Conservation (phyloP, 2,113 vertebrate genomes). For the Cyanoramphus novaezelandiae region DNA sequence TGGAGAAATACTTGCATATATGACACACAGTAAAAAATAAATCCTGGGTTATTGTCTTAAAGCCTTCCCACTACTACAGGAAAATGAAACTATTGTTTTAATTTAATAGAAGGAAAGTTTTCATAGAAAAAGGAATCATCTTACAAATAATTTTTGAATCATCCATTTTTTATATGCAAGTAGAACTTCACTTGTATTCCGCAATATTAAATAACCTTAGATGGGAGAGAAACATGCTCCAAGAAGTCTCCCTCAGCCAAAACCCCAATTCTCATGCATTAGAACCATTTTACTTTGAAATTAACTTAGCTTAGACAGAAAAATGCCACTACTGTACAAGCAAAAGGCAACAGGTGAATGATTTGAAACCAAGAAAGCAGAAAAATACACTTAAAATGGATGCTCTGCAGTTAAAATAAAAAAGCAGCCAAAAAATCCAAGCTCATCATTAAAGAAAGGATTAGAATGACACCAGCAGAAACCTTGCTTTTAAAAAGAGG, state of each 20-base stretch:
- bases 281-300: neutral
- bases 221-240: neutral
- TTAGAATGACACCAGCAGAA: slow-evolving; percentile 52
- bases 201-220: neutral
- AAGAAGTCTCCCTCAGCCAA: neutral
- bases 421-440: neutral
- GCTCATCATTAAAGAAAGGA: slow-evolving; percentile 12
- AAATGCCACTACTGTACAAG: slow-evolving; percentile 15
- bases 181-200: neutral
- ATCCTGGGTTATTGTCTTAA: neutral
- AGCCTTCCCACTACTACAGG: neutral
- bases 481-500: slow-evolving; percentile 37
- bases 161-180: neutral
- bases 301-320: neutral
- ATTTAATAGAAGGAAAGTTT: neutral
- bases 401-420: neutral
- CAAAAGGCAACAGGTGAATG: slow-evolving; percentile 18
- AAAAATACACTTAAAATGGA: neutral
- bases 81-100: neutral
- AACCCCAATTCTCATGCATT: neutral
- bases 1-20: neutral
- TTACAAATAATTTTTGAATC: neutral
- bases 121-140: neutral
- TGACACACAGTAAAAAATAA: neutral
- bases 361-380: neutral